Percentiles rank a stretch among this genome's conserved stretches.
Evolutionary conservation across 92 coral and sea anemone species (phyloP).

Genomic region (Porites rus): DNA sequence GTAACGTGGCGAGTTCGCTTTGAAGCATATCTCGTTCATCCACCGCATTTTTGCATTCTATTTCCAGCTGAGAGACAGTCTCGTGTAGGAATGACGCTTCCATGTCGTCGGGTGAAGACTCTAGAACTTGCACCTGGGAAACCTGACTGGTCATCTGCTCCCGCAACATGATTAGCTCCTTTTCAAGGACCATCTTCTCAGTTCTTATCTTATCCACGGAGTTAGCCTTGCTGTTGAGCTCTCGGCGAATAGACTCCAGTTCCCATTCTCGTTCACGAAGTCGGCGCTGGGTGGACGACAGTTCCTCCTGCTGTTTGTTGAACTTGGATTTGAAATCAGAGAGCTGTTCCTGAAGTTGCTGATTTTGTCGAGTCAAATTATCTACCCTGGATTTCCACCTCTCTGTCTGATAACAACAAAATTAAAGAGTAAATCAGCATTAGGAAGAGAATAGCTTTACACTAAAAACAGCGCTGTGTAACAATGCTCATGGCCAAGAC

Average conservation of each 20-base stretch:
- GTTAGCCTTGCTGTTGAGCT: slow-evolving; percentile 69
- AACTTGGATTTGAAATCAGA: slow-evolving; percentile 79
- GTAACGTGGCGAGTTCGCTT: slow-evolving; percentile 65
- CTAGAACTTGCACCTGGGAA: slow-evolving; percentile 75
- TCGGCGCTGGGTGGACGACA: slow-evolving; percentile 77
- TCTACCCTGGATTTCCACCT: slow-evolving; percentile 65
- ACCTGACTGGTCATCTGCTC: slow-evolving; percentile 86
- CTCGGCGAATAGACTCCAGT: slow-evolving; percentile 91
- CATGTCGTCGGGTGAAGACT: slow-evolving; percentile 90
- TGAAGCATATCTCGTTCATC: slow-evolving; percentile 84
- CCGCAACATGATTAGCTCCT: slow-evolving; percentile 83
- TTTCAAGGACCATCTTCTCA: slow-evolving; percentile 89
- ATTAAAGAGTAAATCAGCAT: not conserved
- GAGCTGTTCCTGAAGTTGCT: slow-evolving; percentile 88
- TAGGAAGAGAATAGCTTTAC: not conserved
- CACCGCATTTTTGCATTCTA: slow-evolving; percentile 60
- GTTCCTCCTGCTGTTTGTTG: slow-evolving; percentile 84
- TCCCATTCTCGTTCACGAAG: slow-evolving; percentile 92
- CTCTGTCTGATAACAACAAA: slow-evolving; percentile 39
- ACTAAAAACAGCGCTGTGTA: too few species aligned
- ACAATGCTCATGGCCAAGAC: too few species aligned
- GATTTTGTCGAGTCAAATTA: slow-evolving; percentile 85
- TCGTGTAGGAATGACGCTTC: slow-evolving; percentile 77
- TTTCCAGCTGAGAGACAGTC: slow-evolving; percentile 74
- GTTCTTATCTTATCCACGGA: slow-evolving; percentile 76